These are phyloP conservation scores for Nothoprocta perdicaria DNA, from an alignment of 2,113 vertebrate species.

Conservation along the genomic window DNA sequence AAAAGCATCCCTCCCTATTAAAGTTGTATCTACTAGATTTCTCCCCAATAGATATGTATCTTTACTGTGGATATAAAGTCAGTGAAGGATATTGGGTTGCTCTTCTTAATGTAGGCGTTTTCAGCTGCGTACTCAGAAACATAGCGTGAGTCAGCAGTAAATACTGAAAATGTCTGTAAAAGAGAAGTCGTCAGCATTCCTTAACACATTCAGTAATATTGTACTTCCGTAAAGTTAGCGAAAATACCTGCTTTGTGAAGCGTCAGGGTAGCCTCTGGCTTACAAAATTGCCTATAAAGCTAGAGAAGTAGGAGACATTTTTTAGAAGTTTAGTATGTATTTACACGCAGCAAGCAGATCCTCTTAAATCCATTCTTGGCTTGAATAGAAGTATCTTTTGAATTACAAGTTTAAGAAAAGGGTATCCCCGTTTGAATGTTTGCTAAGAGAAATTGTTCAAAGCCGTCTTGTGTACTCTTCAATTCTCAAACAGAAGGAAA, in stretches of 20 bases:
- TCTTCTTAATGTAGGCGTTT: background rate
- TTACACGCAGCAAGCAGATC: background rate
- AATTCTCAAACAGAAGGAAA: background rate
- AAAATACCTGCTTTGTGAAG: background rate
- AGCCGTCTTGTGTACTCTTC: background rate
- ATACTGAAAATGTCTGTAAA: conserved; percentile 26
- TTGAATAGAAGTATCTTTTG: background rate
- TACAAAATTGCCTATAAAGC: background rate
- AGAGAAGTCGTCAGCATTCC: conserved; percentile 12
- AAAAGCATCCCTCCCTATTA: background rate
- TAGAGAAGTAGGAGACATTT: background rate
- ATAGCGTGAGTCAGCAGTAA: conserved; percentile 28
- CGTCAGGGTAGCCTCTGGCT: background rate
- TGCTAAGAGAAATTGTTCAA: background rate
- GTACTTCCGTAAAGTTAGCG: background rate
- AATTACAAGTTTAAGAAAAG: background rate
- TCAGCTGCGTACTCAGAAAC: background rate
- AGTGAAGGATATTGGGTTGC: background rate
- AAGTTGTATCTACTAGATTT: no score
- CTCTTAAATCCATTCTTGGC: background rate
- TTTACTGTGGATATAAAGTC: background rate
- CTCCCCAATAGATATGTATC: background rate
- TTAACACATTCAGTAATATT: conserved; percentile 33
- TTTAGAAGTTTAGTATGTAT: background rate
- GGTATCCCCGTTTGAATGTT: background rate